These are phyloP conservation scores for Monochamus alternatus DNA, from an alignment of 2,888 invertebrate species.

Conservation along the genomic window DNA sequence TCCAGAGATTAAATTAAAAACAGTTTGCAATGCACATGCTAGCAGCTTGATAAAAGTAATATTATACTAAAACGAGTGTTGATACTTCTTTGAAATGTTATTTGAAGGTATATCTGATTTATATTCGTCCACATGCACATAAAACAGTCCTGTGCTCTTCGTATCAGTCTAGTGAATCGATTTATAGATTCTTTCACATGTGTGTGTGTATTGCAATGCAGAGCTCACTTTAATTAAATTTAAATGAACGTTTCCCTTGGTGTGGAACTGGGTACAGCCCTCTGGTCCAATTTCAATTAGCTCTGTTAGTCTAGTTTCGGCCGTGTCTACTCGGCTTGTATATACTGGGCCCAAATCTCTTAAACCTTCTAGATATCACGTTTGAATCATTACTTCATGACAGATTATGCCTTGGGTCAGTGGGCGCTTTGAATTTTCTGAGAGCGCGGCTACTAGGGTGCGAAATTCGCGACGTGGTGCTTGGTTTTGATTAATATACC, in stretches of 20 bases:
- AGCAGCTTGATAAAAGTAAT: too few species aligned
- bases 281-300: slow-evolving; percentile 48
- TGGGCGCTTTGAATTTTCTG: slow-evolving; percentile 20
- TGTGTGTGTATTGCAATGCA: too few species aligned
- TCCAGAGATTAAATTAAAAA: too few species aligned
- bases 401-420: slow-evolving; percentile 49
- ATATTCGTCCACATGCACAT: too few species aligned
- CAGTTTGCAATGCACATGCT: too few species aligned
- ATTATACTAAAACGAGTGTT: too few species aligned
- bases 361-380: slow-evolving; percentile 42
- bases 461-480: slow-evolving; percentile 5
- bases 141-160: too few species aligned
- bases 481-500: slow-evolving; percentile 12
- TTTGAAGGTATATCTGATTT: too few species aligned
- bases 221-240: neutral
- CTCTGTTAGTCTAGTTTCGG: slow-evolving; percentile 47
- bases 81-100: too few species aligned
- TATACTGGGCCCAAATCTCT: slow-evolving; percentile 36
- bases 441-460: slow-evolving; percentile 7
- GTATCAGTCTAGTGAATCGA: too few species aligned
- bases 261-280: slow-evolving; percentile 36
- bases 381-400: slow-evolving; percentile 44
- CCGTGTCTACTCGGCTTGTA: slow-evolving; percentile 36
- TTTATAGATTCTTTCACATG: too few species aligned
- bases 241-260: slow-evolving; percentile 14